These are phyloP conservation scores for Lota lota DNA, from an alignment of 2,113 vertebrate species.

Conservation along the genomic window DNA sequence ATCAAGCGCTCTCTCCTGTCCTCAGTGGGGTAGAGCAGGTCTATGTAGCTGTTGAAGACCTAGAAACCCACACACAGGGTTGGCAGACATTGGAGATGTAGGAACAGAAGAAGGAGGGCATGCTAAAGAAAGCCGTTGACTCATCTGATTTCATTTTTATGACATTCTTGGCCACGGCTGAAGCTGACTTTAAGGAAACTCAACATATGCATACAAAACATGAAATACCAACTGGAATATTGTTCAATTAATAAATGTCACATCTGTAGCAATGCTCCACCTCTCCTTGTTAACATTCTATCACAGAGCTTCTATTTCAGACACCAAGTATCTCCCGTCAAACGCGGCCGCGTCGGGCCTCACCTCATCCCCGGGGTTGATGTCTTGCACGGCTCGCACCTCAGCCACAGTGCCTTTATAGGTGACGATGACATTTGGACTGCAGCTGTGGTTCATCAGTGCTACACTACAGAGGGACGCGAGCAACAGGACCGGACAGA, in stretches of 20 bases:
- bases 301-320: background rate
- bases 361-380: constrained; percentile 91
- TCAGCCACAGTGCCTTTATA: constrained; percentile 92
- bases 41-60: constrained; percentile 97
- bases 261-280: background rate
- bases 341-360: constrained; percentile 15
- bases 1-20: constrained; percentile 87
- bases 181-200: too few relatives aligned
- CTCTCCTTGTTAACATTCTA: background rate
- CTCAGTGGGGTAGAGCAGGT: constrained; percentile 95
- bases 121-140: background rate
- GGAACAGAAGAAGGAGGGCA: too few relatives aligned
- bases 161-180: too few relatives aligned
- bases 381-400: constrained; percentile 89
- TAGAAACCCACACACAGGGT: constrained; percentile 43
- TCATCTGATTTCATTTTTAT: too few relatives aligned
- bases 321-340: background rate
- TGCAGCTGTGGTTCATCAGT: constrained; percentile 97
- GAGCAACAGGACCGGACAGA: too few relatives aligned
- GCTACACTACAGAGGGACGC: constrained; percentile 78
- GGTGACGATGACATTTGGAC: constrained; percentile 95
- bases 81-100: background rate
- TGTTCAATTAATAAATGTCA: too few relatives aligned
- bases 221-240: too few relatives aligned
- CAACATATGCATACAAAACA: too few relatives aligned